Evolutionary conservation across 2,113 vertebrate species (phyloP).

Genomic region (Phylloscopus whistleri): DNA sequence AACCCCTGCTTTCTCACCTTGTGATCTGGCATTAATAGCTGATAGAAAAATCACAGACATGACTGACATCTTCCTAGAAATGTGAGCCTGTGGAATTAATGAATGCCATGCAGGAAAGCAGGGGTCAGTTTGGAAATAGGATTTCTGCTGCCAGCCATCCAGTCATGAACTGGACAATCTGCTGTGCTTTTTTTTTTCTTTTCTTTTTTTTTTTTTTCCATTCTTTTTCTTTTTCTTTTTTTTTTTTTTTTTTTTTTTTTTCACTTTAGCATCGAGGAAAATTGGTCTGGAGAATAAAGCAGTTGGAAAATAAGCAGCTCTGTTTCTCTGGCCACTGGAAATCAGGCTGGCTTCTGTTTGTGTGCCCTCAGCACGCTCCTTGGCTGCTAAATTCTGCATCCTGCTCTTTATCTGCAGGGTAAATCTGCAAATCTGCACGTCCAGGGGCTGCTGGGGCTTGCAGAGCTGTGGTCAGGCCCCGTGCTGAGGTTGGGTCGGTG

Average conservation of each 20-base stretch:
- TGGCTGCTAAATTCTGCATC: background rate
- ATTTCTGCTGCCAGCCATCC: constrained; percentile 56
- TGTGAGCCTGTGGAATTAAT: constrained; percentile 66
- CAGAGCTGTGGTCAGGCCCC: background rate
- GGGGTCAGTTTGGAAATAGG: constrained; percentile 51
- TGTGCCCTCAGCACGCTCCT: background rate
- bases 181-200: background rate
- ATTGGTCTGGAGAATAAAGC: constrained; percentile 45
- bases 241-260: background rate
- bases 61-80: constrained; percentile 70
- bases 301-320: background rate
- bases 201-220: background rate
- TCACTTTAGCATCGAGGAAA: constrained; percentile 7
- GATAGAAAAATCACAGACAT: constrained; percentile 56
- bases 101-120: constrained; percentile 61
- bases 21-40: constrained; percentile 65
- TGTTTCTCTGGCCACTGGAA: background rate
- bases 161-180: constrained; percentile 57
- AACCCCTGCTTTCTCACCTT: constrained; percentile 52
- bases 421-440: background rate
- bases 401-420: background rate
- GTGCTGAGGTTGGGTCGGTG: fast-evolving
- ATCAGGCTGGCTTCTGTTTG: background rate
- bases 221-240: background rate
- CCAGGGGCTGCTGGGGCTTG: background rate